Evolutionary conservation across 2,888 invertebrate genomes (phyloP).

Genomic region (Uropetala carovei): DNA sequence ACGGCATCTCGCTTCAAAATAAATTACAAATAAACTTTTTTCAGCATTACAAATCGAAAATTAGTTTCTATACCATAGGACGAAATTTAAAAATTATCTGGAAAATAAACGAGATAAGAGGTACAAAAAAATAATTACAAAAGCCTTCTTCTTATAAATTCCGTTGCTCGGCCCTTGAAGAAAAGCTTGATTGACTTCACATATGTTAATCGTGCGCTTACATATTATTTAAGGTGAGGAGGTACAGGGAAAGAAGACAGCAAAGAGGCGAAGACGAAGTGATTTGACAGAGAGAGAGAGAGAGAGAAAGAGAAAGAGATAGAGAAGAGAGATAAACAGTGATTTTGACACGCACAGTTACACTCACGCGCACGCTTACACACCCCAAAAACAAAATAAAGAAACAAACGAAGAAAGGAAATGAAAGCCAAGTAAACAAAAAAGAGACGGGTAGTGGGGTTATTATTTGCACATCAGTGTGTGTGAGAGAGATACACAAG

Average conservation of each 20-base stretch:
- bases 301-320: constrained; percentile 68
- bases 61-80: neutral
- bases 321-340: constrained; percentile 79
- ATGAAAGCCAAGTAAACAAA: constrained; percentile 66
- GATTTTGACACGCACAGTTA: constrained; percentile 80
- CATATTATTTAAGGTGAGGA: constrained; percentile 63
- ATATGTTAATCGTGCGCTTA: constrained; percentile 14
- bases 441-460: constrained; percentile 48
- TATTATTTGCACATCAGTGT: constrained; percentile 11
- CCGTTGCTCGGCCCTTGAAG: constrained; percentile 12
- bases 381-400: constrained; percentile 45
- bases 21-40: constrained; percentile 62
- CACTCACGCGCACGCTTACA: neutral
- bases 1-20: neutral
- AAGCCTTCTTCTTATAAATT: neutral
- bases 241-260: constrained; percentile 67
- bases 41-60: neutral
- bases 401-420: constrained; percentile 59
- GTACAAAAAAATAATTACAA: constrained; percentile 36
- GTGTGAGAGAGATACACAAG: constrained; percentile 12
- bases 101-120: constrained; percentile 10
- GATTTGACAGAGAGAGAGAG: constrained; percentile 67
- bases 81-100: too few species aligned
- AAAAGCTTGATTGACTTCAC: constrained; percentile 32
- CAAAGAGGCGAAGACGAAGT: constrained; percentile 68